Evolutionary conservation across 2,888 invertebrate genomes (phyloP), one percentile per base, ranked within the genome.

Genomic region (Pandemis corylana): DNA sequence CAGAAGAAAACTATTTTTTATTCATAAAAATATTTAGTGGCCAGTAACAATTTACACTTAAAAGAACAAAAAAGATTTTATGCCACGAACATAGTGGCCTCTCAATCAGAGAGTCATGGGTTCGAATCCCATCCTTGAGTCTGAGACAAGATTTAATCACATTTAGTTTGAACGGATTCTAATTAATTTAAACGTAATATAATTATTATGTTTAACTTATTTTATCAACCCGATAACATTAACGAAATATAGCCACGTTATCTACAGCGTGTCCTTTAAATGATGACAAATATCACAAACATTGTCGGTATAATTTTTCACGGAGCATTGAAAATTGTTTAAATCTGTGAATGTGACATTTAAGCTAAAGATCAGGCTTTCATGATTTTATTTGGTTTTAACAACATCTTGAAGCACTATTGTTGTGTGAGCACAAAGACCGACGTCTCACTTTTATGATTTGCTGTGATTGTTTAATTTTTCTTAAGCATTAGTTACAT

Each of bases 151-250:
- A 36, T 36, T 36, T 36, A 36, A 36, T 36, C 28, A 36, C 28
- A 36, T 36, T 36, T 36, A 36, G 4, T 36, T 36, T 36, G 28
- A 36, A 36, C 4, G 28, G 28, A 36, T 36, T 36, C 28, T 36
- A 36, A 36, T 2, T 36, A 36, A 36, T 1, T 2, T 36, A 36
- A 36, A 36, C 28, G 2, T 28, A 2, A 28, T 28, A 36, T 36
- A 36, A 36, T 36, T 36, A 36, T 44, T 7, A 44, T 7, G 9
- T 44, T 7, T 49, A 49, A 28, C n/a, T 7, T 69, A 69, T 62
- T 51, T 69, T 70, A 63, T 51, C 15, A 51, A 46, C 36, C 51
- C 49, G 41, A 51, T 70, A 63, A 36, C 15, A 42, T 70, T 53
- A 36, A 36, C 42, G 12, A 13, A 63, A 20, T 15, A 56, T 20